Evolutionary conservation across 2,113 vertebrate species (phyloP).

Genomic region (Gymnorhina tibicen): DNA sequence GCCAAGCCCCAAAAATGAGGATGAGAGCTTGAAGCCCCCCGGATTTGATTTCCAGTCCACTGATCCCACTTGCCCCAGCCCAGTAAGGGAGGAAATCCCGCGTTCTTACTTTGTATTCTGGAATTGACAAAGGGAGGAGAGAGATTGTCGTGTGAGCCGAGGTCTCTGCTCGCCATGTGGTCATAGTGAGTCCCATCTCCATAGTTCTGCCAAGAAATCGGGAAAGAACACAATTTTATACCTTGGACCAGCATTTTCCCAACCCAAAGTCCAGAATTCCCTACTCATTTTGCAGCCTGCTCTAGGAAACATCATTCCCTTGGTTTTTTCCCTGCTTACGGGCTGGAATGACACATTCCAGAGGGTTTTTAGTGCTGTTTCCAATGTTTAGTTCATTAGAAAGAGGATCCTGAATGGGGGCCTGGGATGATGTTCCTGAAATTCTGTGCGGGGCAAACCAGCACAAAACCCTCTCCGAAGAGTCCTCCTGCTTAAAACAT

Average conservation of each 20-base stretch:
- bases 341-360: neutral
- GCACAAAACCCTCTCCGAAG: neutral
- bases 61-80: neutral
- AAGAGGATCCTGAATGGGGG: neutral
- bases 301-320: neutral
- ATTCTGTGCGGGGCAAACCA: neutral
- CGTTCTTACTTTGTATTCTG: constrained; percentile 88
- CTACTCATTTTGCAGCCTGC: neutral
- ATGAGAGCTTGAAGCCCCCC: neutral
- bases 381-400: neutral
- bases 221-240: neutral
- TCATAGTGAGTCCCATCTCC: constrained; percentile 89
- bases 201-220: constrained; percentile 77
- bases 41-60: neutral
- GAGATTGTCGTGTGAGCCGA: constrained; percentile 89
- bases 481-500: neutral
- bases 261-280: fast-evolving
- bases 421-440: neutral
- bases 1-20: neutral
- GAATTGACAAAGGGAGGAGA: constrained; percentile 92
- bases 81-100: neutral
- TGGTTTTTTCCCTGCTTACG: neutral
- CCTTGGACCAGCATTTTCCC: fast-evolving
- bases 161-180: constrained; percentile 84
- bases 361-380: neutral